Evolutionary conservation across 1,140 invertebrate species (phyloP).

Genomic region (Pararge aegeria): DNA sequence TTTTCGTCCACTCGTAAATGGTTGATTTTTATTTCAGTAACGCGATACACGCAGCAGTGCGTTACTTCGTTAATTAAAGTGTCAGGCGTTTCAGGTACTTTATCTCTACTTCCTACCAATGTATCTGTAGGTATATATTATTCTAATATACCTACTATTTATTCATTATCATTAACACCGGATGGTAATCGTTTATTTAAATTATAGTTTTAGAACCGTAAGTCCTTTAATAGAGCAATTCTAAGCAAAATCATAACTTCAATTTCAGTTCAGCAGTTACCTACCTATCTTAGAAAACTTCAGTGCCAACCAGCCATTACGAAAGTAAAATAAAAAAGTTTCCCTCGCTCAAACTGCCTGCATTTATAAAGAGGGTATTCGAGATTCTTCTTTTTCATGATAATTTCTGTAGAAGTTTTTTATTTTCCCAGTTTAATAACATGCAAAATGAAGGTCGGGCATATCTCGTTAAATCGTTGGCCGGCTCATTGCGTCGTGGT

Average conservation of each 20-base stretch:
- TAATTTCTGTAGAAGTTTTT: conserved; percentile 56
- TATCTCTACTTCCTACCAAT: no score
- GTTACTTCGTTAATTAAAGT: no score
- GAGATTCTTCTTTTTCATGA: conserved; percentile 43
- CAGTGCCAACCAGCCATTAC: conserved; percentile 4
- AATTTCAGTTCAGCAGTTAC: not conserved
- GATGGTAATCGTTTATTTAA: no score
- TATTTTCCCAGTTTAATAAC: conserved; percentile 58
- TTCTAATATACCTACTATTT: no score
- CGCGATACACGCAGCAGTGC: no score
- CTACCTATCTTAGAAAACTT: conserved; percentile 1
- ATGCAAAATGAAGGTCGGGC: conserved; percentile 53
- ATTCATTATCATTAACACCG: no score
- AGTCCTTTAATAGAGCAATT: not conserved
- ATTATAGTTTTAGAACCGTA: no score
- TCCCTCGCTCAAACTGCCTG: conserved; percentile 21
- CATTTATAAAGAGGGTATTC: conserved; percentile 30
- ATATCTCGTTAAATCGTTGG: conserved; percentile 41
- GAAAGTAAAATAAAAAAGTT: conserved; percentile 29
- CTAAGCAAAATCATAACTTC: not conserved
- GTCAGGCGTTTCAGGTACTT: no score
- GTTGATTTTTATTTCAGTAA: no score
- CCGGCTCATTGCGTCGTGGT: conserved; percentile 47
- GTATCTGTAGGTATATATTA: no score
- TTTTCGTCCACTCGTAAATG: no score